Percentiles rank a stretch among this genome's conserved stretches.
Conservation (phyloP, 2,113 vertebrate genomes). For the Paradoxurus hermaphroditus region DNA sequence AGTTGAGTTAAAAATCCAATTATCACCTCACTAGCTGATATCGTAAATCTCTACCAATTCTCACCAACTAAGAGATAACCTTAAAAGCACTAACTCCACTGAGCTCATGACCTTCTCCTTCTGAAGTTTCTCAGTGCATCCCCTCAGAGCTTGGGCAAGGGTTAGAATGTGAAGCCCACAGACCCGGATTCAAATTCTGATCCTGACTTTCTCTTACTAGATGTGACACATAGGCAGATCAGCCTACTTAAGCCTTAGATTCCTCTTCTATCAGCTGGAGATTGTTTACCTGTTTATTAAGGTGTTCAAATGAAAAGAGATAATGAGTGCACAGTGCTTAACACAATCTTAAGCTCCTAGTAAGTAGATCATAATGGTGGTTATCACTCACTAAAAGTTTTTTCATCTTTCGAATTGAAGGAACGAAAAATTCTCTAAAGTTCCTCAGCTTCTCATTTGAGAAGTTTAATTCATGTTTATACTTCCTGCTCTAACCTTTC, state of each 20-base stretch:
- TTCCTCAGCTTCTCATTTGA: neutral
- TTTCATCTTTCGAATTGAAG: neutral
- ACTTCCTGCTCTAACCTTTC: neutral
- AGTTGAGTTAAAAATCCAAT: constrained; percentile 68
- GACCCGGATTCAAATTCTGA: neutral
- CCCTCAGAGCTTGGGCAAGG: neutral
- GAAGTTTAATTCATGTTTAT: neutral
- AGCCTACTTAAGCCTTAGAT: neutral
- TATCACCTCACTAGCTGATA: constrained; percentile 57
- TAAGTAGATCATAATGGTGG: neutral
- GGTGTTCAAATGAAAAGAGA: neutral
- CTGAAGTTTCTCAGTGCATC: neutral
- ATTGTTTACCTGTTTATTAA: neutral
- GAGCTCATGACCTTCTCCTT: constrained; percentile 12
- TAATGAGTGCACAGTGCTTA: neutral
- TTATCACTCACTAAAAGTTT: neutral
- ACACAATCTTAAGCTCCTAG: neutral
- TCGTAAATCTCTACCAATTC: constrained; percentile 44
- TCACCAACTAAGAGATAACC: constrained; percentile 36
- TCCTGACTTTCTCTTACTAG: neutral
- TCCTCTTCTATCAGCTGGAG: neutral
- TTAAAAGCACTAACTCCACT: neutral
- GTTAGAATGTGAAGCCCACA: neutral
- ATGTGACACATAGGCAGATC: neutral
- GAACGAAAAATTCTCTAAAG: neutral